phyloP scores from a whole-genome alignment of 2,888 invertebrate genomes.

The Yponomeuta cagnagella region DNA sequence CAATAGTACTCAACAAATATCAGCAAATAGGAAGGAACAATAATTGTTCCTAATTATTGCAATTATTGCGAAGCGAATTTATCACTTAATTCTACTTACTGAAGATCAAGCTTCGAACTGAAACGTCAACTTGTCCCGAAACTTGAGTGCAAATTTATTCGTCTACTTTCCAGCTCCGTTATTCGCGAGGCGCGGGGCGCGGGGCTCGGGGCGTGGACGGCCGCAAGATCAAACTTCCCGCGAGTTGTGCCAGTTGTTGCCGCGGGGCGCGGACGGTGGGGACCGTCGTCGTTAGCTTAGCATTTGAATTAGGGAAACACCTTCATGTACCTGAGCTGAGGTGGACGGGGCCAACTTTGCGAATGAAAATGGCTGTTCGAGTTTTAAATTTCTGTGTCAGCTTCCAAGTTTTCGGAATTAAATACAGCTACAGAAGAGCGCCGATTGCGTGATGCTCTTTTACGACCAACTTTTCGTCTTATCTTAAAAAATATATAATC shows the following conservation, averaged over 20 bases:
- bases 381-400: background rate
- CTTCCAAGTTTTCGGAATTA: background rate
- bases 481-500: too few relatives aligned
- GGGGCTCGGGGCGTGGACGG: background rate
- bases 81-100: background rate
- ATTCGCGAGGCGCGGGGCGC: background rate
- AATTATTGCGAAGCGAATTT: too few relatives aligned
- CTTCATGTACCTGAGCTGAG: constrained; percentile 12
- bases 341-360: background rate
- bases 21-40: too few relatives aligned
- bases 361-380: background rate
- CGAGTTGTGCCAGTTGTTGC: background rate
- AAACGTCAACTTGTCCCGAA: constrained; percentile 15
- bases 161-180: constrained; percentile 18
- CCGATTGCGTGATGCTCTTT: background rate
- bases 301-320: constrained; percentile 14
- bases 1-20: too few relatives aligned
- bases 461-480: background rate
- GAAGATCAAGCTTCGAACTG: background rate
- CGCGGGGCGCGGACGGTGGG: background rate
- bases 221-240: background rate
- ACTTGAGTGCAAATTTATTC: constrained; percentile 21
- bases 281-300: constrained; percentile 11
- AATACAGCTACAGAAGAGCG: background rate
- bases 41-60: too few relatives aligned